Evolutionary conservation across 2,888 invertebrate species (phyloP), one percentile per base, ranked within the genome.

Genomic region (Spisula solida): DNA sequence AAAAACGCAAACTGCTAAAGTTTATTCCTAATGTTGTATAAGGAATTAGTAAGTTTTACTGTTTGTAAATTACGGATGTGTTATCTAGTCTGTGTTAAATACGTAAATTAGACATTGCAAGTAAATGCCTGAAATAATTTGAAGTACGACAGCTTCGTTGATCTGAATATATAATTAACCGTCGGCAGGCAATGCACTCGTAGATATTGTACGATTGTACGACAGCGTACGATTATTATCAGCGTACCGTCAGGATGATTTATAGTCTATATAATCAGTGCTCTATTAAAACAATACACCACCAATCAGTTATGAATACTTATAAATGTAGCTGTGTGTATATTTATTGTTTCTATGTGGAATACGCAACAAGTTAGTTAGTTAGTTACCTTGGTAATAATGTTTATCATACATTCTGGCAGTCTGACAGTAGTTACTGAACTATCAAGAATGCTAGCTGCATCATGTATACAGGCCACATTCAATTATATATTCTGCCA

Each of bases 381-480:
- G 84, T 78, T 84, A 75, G 84, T 85, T 85, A 79, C 85, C 85
- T 41, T 41, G 79, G 85, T 79, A 41, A 79, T 85, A 34, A 25
- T 55, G 84, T 60, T 85, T 56, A 56, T 60, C 56, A 78, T 56
- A 56, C 34, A 56, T 55, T 34, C 78, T 85, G 85, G 85, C 85
- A 85, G 20, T 4, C 18, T 85, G 85, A 85, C 85, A 85, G 56
- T 79, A 31, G 20, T 55, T 56, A 56, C 56, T 31, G 51, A 51
- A 79, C 75, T 85, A 85, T 79, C 55, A 51, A 85, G 79, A 85
- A 78, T 60, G 20, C 25, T 51, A 34, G 55, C 75, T 34, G 12
- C 16, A 31, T 12, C 75, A 75, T 75, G 75, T 75, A 75, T 34
- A 31, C 25, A 66, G 60, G 60, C 60, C 25, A 66, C n/a, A n/a